These are phyloP conservation scores for Aphaenogaster ashmeadi DNA, from an alignment of 1,140 invertebrate species.

Conservation along the genomic window DNA sequence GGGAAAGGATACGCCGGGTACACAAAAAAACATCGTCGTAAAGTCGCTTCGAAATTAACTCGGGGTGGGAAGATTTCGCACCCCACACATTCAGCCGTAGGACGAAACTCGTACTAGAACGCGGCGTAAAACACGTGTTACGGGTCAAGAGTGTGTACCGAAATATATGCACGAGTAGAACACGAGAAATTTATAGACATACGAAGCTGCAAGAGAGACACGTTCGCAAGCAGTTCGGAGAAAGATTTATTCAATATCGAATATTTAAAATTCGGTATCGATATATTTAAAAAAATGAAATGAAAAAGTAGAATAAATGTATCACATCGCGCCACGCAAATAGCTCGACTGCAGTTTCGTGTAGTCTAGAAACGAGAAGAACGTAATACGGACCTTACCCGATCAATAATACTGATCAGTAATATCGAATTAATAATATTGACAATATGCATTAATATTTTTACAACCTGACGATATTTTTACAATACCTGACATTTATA, in stretches of 20 bases:
- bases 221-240: constrained; percentile 52
- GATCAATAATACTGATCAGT: too few relatives aligned
- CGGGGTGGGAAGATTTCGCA: not conserved
- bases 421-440: too few relatives aligned
- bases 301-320: constrained; percentile 21
- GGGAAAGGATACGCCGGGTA: not conserved
- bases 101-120: constrained; percentile 43
- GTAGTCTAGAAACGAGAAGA: not conserved
- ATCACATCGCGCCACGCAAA: constrained; percentile 26
- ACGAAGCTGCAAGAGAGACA: constrained; percentile 62
- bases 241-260: constrained; percentile 15
- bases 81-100: not conserved
- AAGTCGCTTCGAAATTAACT: constrained; percentile 2
- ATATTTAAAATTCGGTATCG: too few relatives aligned
- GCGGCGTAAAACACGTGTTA: constrained; percentile 33
- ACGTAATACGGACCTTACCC: not conserved
- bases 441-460: too few relatives aligned
- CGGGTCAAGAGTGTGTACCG: constrained; percentile 31
- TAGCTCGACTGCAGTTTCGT: constrained; percentile 2
- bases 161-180: constrained; percentile 24
- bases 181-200: constrained; percentile 64
- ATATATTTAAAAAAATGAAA: not conserved
- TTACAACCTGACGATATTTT: too few relatives aligned
- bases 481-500: too few relatives aligned
- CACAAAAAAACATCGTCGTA: not conserved